Percentiles rank a stretch among this genome's conserved stretches.
These are phyloP conservation scores for Gambelia wislizenii DNA, from an alignment of 2,797 vertebrate genomes.

Conservation along the genomic window DNA sequence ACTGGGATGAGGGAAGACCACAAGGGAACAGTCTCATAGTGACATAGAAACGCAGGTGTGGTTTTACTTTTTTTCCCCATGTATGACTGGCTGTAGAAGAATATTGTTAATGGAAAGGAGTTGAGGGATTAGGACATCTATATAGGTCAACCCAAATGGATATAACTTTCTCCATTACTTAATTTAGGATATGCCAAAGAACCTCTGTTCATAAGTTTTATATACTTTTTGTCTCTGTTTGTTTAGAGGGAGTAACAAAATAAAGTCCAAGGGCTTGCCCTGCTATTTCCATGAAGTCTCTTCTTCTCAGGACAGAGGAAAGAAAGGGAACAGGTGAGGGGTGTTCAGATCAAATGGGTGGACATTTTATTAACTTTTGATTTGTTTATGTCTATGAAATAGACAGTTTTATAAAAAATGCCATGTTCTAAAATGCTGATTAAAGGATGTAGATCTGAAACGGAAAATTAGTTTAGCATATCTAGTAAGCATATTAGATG, in stretches of 20 bases:
- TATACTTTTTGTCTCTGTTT: slow-evolving; percentile 48
- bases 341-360: slow-evolving; percentile 55
- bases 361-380: slow-evolving; percentile 65
- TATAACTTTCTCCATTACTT: neutral
- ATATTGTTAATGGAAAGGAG: neutral
- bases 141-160: neutral
- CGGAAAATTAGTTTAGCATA: slow-evolving; percentile 25
- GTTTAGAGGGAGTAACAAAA: slow-evolving; percentile 72
- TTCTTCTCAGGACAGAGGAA: slow-evolving; percentile 71
- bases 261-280: slow-evolving; percentile 75
- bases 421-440: slow-evolving; percentile 36
- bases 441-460: slow-evolving; percentile 15
- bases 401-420: slow-evolving; percentile 54
- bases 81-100: neutral
- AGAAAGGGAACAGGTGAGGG: slow-evolving; percentile 73
- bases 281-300: slow-evolving; percentile 69
- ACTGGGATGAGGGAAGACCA: neutral
- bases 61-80: neutral
- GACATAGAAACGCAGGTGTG: neutral
- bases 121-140: neutral
- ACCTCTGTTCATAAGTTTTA: slow-evolving; percentile 14
- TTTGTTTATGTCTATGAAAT: slow-evolving; percentile 59
- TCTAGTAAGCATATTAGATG: slow-evolving; percentile 29
- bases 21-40: neutral
- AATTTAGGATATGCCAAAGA: neutral